Base-by-base conservation (phyloP, 2,797 vertebrate genomes). In the Arctocebus calabarensis region DNA sequence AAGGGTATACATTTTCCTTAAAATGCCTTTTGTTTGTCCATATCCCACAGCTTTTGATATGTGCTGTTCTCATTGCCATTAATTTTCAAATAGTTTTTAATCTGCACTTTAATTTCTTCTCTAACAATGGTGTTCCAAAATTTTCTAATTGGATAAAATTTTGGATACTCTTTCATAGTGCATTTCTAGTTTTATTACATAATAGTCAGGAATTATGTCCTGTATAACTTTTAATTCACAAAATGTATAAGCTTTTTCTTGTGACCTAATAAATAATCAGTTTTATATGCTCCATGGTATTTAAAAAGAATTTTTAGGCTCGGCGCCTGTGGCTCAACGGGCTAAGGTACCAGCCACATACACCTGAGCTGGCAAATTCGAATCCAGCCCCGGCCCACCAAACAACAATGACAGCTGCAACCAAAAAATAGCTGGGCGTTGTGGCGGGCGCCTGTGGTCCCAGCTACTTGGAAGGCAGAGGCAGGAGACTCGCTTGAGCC, bases 81-180 rank as follows among this genome's bases (percentile, higher is more conserved):
- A 70, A 71, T 91, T 88, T 95, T 70, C 14, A 61, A 91, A 16
- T 79, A 85, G 64, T 34, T 64, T 88, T 11, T 81, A 88, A 84
- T 45, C 20, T 66, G 48, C 16, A 37, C 8, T 84, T 85, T 91
- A 85, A 75, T 70, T 94, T 85, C 22, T 20, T 91, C 75, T 71
- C 11, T 94, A 84, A 64, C 9, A 73, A 64, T 20, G 68, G 32
- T 40, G n/a, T 70, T 68, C 94, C 27, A 57, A 84, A 81, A 16
- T 70, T 88, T 91, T 70, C 20, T 75, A 88, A 70, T n/a, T 70
- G 29, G 40, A 62, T 71, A 70, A 84, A 83, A 55, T 78, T 55
- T 78, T 78, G 32, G 11, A 48, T 55, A 25, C 7, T 34, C 4
- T 92, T 61, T 92, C 27, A 16, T 77, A 43, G 43, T 52, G 70